phyloP scores from a whole-genome alignment of 2,888 invertebrate species.

The Cephus rjabovi region DNA sequence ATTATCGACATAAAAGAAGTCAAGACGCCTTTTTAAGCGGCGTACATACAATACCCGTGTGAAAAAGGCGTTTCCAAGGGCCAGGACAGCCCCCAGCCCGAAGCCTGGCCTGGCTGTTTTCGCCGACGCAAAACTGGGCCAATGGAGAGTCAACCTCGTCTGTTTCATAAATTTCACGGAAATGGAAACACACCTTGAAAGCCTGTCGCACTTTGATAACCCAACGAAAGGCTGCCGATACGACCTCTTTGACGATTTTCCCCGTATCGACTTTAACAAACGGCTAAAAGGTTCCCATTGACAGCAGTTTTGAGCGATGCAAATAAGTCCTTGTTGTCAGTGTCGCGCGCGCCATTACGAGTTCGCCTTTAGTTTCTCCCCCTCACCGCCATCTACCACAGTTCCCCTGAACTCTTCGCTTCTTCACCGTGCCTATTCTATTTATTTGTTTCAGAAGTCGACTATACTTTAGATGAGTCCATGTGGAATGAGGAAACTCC shows the following conservation, averaged over 20 bases:
- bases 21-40: background rate
- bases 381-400: background rate
- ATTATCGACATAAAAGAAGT: background rate
- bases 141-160: conserved; percentile 20
- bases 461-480: conserved; percentile 92
- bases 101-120: conserved; percentile 28
- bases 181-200: conserved; percentile 6
- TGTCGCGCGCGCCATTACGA: background rate
- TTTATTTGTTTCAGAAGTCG: conserved; percentile 83
- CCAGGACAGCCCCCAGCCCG: background rate
- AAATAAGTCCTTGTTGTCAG: background rate
- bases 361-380: background rate
- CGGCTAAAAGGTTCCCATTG: background rate
- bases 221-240: background rate
- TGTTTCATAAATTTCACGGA: conserved; percentile 46
- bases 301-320: background rate
- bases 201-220: background rate
- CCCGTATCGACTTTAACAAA: background rate
- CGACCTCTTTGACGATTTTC: background rate
- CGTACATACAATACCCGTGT: background rate
- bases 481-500: conserved; percentile 95
- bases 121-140: conserved; percentile 19
- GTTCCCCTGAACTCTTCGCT: background rate
- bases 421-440: conserved; percentile 20
- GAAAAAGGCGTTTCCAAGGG: background rate